A percentile compares a stretch with the other conserved stretches of the same genome.
Evolutionary conservation across 2,113 vertebrate species (phyloP).

Genomic region (Atractosteus spatula): DNA sequence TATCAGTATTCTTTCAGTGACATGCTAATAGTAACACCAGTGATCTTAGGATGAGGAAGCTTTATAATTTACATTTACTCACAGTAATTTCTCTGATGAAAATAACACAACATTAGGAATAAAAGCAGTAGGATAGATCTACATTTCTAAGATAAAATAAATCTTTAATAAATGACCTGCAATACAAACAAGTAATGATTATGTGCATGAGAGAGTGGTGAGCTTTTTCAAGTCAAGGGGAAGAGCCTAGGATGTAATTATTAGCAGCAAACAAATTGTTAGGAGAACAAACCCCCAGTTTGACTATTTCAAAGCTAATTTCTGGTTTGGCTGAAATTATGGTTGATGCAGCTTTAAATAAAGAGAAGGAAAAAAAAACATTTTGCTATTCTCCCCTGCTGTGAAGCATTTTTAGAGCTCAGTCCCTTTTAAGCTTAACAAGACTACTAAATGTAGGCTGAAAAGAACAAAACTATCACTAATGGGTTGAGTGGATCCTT

Average conservation of each 20-base stretch:
- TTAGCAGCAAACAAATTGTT: slow-evolving; percentile 27
- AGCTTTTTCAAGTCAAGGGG: slow-evolving; percentile 69
- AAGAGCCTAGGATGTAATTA: slow-evolving; percentile 68
- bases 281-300: background rate
- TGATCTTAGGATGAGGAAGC: slow-evolving; percentile 51
- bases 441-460: background rate
- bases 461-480: no score
- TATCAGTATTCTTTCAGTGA: slow-evolving; percentile 62
- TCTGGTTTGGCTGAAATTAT: background rate
- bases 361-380: background rate
- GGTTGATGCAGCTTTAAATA: background rate
- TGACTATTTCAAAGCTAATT: slow-evolving; percentile 1
- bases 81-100: slow-evolving; percentile 73
- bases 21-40: slow-evolving; percentile 65
- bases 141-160: slow-evolving; percentile 72
- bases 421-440: background rate
- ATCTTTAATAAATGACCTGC: slow-evolving; percentile 77
- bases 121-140: slow-evolving; percentile 56
- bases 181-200: slow-evolving; percentile 69
- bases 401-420: background rate
- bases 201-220: slow-evolving; percentile 66
- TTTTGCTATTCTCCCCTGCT: background rate
- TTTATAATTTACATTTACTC: slow-evolving; percentile 68
- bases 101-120: slow-evolving; percentile 73
- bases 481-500: background rate